phyloP scores from a whole-genome alignment of 2,113 vertebrate genomes.

The Dolichallabes microphthalmus region DNA sequence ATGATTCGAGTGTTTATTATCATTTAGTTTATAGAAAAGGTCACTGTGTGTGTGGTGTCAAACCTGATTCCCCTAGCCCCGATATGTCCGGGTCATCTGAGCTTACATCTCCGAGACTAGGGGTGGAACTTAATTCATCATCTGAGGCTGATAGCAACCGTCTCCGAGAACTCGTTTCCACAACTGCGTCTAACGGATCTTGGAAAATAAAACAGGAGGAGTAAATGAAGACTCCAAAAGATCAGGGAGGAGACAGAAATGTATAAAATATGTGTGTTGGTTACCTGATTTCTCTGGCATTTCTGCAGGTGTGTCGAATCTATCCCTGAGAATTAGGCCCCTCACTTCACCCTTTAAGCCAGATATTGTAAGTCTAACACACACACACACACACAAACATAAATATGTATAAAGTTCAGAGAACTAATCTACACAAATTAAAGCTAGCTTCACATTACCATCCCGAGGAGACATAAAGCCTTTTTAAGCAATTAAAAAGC shows the following conservation, averaged over 20 bases:
- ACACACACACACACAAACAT: slow-evolving; percentile 4
- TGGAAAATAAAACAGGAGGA: background rate
- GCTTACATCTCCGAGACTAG: slow-evolving; percentile 75
- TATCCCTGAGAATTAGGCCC: slow-evolving; percentile 60
- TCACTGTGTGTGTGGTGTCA: background rate
- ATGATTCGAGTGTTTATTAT: background rate
- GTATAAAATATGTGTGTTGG: background rate
- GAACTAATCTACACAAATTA: too few species aligned
- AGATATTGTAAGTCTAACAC: slow-evolving; percentile 64
- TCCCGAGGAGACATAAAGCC: too few species aligned
- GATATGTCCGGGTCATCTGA: slow-evolving; percentile 74
- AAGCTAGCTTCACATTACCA: too few species aligned
- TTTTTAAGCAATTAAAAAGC: too few species aligned
- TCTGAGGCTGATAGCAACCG: slow-evolving; percentile 61
- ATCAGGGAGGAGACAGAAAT: background rate
- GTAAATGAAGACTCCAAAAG: background rate
- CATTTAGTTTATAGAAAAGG: background rate
- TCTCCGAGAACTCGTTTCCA: slow-evolving; percentile 40
- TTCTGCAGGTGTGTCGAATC: slow-evolving; percentile 34
- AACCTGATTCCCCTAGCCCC: slow-evolving; percentile 65
- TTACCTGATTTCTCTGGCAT: slow-evolving; percentile 44
- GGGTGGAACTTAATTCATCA: slow-evolving; percentile 69
- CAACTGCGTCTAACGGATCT: slow-evolving; percentile 25
- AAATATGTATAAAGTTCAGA: background rate
- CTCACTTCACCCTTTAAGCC: slow-evolving; percentile 74